Conservation (phyloP, 2,797 vertebrate species). For the Menidia menidia region DNA sequence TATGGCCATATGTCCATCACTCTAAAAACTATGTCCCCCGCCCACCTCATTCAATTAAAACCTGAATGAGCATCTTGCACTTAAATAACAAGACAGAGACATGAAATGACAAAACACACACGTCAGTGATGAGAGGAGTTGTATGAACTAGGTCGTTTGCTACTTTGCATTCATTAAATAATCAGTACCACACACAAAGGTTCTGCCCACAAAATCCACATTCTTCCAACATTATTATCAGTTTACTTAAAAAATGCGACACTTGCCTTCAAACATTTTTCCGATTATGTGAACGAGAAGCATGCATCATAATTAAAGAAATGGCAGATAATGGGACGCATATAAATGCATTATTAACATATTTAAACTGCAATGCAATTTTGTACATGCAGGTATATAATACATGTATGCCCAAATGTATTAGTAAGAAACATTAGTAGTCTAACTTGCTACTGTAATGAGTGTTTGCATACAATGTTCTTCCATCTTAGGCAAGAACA, state of each 20-base stretch:
- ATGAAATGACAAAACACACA: not conserved
- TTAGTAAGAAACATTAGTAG: too few species aligned
- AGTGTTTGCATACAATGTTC: too few species aligned
- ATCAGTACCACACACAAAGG: not conserved
- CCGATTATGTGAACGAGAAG: not conserved
- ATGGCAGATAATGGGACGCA: too few species aligned
- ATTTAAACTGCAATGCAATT: too few species aligned
- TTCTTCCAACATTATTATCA: not conserved
- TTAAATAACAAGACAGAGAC: conserved; percentile 6
- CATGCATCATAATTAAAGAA: too few species aligned
- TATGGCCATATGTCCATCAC: conserved; percentile 23
- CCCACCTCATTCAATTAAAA: conserved; percentile 35
- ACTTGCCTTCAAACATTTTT: conserved; percentile 4
- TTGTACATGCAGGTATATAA: too few species aligned
- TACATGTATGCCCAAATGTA: too few species aligned
- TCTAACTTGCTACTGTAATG: too few species aligned
- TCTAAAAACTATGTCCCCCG: conserved; percentile 22
- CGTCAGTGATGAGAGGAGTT: not conserved
- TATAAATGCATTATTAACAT: too few species aligned
- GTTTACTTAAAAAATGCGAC: not conserved
- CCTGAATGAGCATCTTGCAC: conserved; percentile 46
- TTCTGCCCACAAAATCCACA: not conserved
- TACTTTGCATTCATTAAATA: not conserved
- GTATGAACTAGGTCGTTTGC: conserved; percentile 14
- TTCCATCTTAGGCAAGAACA: too few species aligned